Conservation (phyloP, 2,797 vertebrate species). For the Glyptemys insculpta region DNA sequence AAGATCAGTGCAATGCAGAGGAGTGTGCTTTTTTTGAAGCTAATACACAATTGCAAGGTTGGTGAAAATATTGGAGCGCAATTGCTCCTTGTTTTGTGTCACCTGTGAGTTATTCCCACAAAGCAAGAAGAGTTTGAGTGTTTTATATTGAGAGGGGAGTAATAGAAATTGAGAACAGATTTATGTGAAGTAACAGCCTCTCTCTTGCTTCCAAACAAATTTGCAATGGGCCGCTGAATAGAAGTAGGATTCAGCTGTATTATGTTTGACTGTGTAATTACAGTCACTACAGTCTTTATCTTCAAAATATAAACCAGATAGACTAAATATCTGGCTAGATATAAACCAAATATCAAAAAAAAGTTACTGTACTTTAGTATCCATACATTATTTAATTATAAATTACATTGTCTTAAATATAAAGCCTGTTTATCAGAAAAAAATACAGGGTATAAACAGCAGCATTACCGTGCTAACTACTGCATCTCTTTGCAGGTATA, state of each 20-base stretch:
- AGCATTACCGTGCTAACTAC: neutral
- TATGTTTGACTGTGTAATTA: conserved; percentile 42
- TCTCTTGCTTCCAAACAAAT: neutral
- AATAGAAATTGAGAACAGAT: neutral
- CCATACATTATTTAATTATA: neutral
- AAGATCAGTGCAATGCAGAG: neutral
- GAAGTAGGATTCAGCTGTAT: conserved; percentile 19
- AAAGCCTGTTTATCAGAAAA: neutral
- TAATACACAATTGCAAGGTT: rapidly evolving
- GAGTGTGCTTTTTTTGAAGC: neutral
- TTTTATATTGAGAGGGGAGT: neutral
- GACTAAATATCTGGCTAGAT: neutral
- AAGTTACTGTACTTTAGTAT: neutral
- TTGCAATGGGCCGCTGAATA: conserved; percentile 14
- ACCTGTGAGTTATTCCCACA: neutral
- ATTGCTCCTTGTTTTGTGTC: neutral
- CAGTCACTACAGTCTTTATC: neutral
- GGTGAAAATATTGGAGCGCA: neutral
- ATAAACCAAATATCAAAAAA: neutral
- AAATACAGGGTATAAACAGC: neutral
- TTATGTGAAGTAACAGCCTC: neutral
- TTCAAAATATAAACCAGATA: neutral
- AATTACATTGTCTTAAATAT: neutral
- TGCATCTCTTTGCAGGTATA: neutral
- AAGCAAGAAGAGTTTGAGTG: neutral